Conservation (phyloP, 2,888 invertebrate genomes). For the Emmelina monodactyla region DNA sequence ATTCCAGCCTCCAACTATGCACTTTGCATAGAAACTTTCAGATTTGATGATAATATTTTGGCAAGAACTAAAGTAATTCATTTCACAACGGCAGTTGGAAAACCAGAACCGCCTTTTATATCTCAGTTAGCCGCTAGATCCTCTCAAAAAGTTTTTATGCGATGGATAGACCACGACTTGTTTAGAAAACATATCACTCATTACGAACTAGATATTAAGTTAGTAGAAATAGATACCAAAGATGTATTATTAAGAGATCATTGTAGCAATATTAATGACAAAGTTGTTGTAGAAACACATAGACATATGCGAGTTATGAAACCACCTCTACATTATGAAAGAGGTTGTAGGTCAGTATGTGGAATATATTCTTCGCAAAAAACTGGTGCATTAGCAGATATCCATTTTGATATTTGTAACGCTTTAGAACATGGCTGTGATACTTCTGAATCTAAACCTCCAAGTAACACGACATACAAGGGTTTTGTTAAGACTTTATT, state of each 20-base stretch:
- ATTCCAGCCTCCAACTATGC: slow-evolving; percentile 46
- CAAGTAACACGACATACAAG: slow-evolving; percentile 27
- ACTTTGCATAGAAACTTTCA: slow-evolving; percentile 41
- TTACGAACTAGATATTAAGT: slow-evolving; percentile 39
- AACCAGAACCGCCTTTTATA: slow-evolving; percentile 49
- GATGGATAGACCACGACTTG: slow-evolving; percentile 47
- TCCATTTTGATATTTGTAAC: slow-evolving; percentile 41
- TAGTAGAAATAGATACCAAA: slow-evolving; percentile 31
- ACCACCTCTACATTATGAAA: slow-evolving; percentile 39
- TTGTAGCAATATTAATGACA: slow-evolving; percentile 25
- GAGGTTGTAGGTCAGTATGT: slow-evolving; percentile 43
- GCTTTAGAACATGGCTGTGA: slow-evolving; percentile 15
- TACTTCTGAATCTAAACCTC: slow-evolving; percentile 22
- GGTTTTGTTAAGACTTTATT: slow-evolving; percentile 29
- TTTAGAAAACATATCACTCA: slow-evolving; percentile 32
- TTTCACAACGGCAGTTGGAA: slow-evolving; percentile 40
- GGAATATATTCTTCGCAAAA: slow-evolving; percentile 35
- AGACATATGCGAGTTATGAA: slow-evolving; percentile 39
- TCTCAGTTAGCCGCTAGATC: slow-evolving; percentile 35
- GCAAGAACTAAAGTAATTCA: slow-evolving; percentile 35
- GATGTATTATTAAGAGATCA: slow-evolving; percentile 29
- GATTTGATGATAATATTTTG: slow-evolving; percentile 18
- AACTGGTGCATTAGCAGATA: slow-evolving; percentile 35
- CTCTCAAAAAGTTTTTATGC: slow-evolving; percentile 29
- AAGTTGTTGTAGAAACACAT: slow-evolving; percentile 26